Conservation (phyloP, 1,140 invertebrate species). For the Hyphantria cunea region DNA sequence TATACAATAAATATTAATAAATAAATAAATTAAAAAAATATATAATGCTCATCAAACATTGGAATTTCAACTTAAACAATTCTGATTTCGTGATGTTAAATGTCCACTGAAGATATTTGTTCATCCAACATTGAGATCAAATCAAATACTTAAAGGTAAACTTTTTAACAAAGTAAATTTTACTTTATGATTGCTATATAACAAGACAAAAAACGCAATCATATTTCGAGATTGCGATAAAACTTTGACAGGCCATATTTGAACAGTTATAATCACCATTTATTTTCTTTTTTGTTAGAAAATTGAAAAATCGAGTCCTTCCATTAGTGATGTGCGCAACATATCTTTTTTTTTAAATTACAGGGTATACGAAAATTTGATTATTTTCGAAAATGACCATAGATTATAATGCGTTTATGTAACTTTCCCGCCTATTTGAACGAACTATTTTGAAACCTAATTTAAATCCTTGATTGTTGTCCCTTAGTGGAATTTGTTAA, state of each 20-base stretch:
- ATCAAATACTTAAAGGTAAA: slow-evolving; percentile 16
- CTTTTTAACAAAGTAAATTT: slow-evolving; percentile 13
- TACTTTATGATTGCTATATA: slow-evolving; percentile 5
- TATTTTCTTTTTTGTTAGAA: not conserved
- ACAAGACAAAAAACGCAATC: not conserved
- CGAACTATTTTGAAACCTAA: no score
- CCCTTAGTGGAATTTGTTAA: no score
- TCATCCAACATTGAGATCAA: slow-evolving; percentile 12
- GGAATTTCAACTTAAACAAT: not conserved
- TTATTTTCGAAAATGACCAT: no score
- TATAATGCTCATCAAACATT: no score
- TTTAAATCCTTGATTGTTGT: no score
- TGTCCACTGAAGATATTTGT: slow-evolving; percentile 11
- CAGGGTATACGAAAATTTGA: no score
- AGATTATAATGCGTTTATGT: no score
- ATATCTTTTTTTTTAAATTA: no score
- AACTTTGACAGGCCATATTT: not conserved
- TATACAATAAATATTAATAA: no score
- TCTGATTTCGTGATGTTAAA: slow-evolving; percentile 1
- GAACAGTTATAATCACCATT: not conserved
- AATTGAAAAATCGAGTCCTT: not conserved
- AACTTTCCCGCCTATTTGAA: no score
- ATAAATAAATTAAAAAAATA: no score
- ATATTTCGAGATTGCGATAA: not conserved
- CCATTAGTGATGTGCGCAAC: no score